phyloP scores from a whole-genome alignment of 2,797 vertebrate genomes.

The Martes flavigula region DNA sequence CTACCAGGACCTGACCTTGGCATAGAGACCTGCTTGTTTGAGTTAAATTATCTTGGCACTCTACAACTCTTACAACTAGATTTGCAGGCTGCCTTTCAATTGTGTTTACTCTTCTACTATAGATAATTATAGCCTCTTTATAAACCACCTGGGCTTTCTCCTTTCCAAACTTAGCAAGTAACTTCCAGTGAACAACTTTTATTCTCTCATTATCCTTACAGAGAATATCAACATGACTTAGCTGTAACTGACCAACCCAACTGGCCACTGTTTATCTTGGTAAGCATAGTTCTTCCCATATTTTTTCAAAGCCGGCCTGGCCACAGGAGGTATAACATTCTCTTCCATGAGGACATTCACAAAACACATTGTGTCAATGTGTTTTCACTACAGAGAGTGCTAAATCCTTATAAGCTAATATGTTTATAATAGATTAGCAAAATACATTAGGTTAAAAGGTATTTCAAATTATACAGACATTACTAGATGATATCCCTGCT shows the following conservation, averaged over 20 bases:
- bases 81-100: not conserved
- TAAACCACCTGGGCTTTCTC: not conserved
- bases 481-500: not conserved
- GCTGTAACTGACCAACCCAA: not conserved
- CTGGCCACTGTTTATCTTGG: not conserved
- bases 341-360: not conserved
- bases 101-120: not conserved
- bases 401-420: not conserved
- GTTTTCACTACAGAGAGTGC: not conserved
- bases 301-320: not conserved
- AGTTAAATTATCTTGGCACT: not conserved
- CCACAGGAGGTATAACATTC: not conserved
- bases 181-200: not conserved
- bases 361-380: not conserved
- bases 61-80: not conserved
- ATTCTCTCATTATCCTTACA: not conserved
- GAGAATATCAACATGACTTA: not conserved
- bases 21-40: not conserved
- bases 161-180: not conserved
- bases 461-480: not conserved
- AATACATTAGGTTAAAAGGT: not conserved
- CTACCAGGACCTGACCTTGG: not conserved
- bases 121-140: not conserved
- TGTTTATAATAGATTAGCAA: not conserved
- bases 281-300: not conserved